Evolutionary conservation across 2,113 vertebrate genomes (phyloP), one percentile per base, ranked within the genome.

Genomic region (Brachirus orientalis): DNA sequence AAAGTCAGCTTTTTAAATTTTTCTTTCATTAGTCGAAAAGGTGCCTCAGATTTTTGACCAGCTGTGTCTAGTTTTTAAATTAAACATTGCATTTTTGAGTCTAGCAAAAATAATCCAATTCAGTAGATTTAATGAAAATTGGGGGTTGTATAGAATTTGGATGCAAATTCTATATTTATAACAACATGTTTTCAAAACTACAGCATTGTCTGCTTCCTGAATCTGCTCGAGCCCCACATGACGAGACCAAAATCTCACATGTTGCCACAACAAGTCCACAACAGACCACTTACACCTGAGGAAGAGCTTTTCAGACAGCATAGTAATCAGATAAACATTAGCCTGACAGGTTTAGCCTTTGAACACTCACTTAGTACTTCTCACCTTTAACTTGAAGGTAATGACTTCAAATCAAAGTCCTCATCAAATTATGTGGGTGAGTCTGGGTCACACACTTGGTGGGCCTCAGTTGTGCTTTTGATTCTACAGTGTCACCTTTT

Each of bases 361-460:
- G 84, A 90, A 88, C 85, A 86, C 88, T 82, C 84, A 90, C 86
- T 90, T 75, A 85, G 85, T 89, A 77, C 77, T 75, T 92, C 87
- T 80, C 82, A 86, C 88, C 87, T 79, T 36, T 8, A 72, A 76
- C 72, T 71, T 72, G 75, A 80, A 81, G 80, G 78, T 71, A 87
- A 86, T 76, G 73, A 81, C 62, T 70, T 43, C 56, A 46, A 90
- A 88, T 83, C 86, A 85, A 89, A 91, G 88, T 79, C 80, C 79
- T 88, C 87, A 84, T 85, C 86, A 84, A 75, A 75, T 77, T 46
- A 64, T 61, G 69, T 41, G 72, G 75, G 63, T 45, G 73, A 61
- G 76, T 54, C 56, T 33, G 10, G 82, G 87, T 88, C 80, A 78
- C 82, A 48, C 79, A 69, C 80, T 74, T 65, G 86, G 83, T 86